phyloP scores from a whole-genome alignment of 2,888 invertebrate genomes.

The Trissolcus brochymenae region DNA sequence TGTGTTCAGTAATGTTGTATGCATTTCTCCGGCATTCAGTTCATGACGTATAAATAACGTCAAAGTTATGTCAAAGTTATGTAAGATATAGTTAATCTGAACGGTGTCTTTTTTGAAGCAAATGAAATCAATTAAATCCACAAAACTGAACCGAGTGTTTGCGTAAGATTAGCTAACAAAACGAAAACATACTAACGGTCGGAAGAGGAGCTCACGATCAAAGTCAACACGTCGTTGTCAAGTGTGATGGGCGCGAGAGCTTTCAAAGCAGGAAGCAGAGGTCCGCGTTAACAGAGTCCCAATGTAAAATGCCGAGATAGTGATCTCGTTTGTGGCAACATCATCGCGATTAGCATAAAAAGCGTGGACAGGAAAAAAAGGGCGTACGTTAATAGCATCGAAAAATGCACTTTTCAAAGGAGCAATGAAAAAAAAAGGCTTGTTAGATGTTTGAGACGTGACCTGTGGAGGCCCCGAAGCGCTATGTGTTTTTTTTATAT shows the following conservation, averaged over 20 bases:
- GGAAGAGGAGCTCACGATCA: slow-evolving; percentile 10
- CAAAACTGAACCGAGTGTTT: too few relatives aligned
- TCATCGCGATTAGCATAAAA: slow-evolving; percentile 29
- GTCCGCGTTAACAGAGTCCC: slow-evolving; percentile 28
- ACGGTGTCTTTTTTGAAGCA: too few relatives aligned
- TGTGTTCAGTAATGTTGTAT: too few relatives aligned
- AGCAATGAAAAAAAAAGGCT: slow-evolving; percentile 34
- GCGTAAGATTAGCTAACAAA: too few relatives aligned
- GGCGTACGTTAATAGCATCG: slow-evolving; percentile 35
- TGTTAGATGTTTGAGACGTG: slow-evolving; percentile 53
- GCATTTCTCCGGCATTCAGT: too few relatives aligned
- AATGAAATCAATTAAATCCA: too few relatives aligned
- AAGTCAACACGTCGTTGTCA: slow-evolving; percentile 7
- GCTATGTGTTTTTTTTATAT: slow-evolving; percentile 42
- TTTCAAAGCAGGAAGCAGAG: slow-evolving; percentile 28
- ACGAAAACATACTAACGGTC: background rate
- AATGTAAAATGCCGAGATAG: slow-evolving; percentile 33
- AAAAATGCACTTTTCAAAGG: slow-evolving; percentile 49
- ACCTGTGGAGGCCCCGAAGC: slow-evolving; percentile 40
- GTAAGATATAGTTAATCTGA: too few relatives aligned
- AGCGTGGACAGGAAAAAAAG: slow-evolving; percentile 24
- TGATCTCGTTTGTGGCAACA: slow-evolving; percentile 31
- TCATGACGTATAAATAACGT: too few relatives aligned
- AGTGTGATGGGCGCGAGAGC: slow-evolving; percentile 27
- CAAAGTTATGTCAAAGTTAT: too few relatives aligned